phyloP scores from a whole-genome alignment of 2,797 vertebrate species.

The Takifugu rubripes region DNA sequence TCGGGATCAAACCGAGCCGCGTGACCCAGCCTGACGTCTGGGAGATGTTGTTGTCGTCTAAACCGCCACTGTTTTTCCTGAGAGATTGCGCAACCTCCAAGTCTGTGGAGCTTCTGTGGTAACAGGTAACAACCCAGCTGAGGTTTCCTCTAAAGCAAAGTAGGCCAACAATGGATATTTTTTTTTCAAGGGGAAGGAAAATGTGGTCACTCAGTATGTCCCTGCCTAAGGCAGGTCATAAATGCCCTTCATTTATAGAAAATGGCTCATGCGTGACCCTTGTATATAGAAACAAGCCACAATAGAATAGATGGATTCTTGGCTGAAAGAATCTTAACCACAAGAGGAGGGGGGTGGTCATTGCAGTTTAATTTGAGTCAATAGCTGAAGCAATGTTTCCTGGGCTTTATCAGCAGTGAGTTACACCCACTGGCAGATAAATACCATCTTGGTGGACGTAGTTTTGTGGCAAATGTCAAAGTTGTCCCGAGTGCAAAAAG shows the following conservation, averaged over 20 bases:
- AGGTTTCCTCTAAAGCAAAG: slow-evolving; percentile 22
- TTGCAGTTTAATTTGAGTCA: too few species aligned
- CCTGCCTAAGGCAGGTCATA: too few species aligned
- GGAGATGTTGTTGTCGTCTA: slow-evolving; percentile 1
- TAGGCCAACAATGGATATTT: too few species aligned
- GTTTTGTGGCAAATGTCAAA: not conserved
- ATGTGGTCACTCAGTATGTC: not conserved
- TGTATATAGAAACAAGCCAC: not conserved
- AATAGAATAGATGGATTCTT: not conserved
- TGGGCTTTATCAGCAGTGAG: slow-evolving; percentile 4
- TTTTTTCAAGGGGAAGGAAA: too few species aligned
- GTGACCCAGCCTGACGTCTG: slow-evolving; percentile 1
- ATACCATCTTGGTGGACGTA: not conserved
- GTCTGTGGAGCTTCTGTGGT: slow-evolving; percentile 9
- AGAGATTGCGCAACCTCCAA: slow-evolving; percentile 2
- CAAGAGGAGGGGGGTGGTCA: too few species aligned
- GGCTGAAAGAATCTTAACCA: too few species aligned
- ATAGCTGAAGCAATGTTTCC: not conserved
- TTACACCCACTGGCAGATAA: too few species aligned
- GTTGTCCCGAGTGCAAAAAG: slow-evolving; percentile 18
- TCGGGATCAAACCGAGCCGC: not conserved
- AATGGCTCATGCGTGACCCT: not conserved
- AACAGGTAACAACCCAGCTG: slow-evolving; percentile 16
- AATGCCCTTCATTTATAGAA: not conserved
- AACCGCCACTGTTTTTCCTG: slow-evolving; percentile 1